Evolutionary conservation across 1,140 invertebrate species (phyloP), one percentile per base, ranked within the genome.

Genomic region (Drosophila sproati): DNA sequence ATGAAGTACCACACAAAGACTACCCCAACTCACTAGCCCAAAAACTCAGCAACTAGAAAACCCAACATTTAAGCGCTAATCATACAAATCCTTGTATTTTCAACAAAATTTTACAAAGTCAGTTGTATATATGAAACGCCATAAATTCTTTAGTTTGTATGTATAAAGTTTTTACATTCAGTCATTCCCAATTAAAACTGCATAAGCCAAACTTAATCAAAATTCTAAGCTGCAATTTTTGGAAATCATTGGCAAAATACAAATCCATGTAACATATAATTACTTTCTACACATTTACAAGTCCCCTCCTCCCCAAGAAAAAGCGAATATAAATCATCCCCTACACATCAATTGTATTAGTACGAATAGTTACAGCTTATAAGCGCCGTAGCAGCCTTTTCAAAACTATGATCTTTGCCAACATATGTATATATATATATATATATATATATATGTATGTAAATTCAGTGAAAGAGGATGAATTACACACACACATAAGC

Each of bases 61-160:
- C 64, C 56, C 77, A 85, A 87, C 82, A 82, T 79, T 87, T 86
- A 82, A 86, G 82, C 82, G 79, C 76, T 39, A 76, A 72, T 78
- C 67, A 80, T 80, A 77, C 72, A 77, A 82, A 78, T 87, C 82
- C 73, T 86, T 85, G 82, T 83, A 80, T 83, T 78, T 64, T 41
- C 60, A 82, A 64, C 47, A 35, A 43, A 43, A 60, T 50, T 69
- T 57, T 81, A 72, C 82, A 76, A 86, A 78, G 74, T 72, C 66
- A 71, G 67, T 34, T 87, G 79, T 87, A 88, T 82, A 87, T 82
- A 88, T 74, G 77, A 77, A 87, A 80, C 73, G 85, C 85, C 73
- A 87, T 78, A 57, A 89, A 87, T 73, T 80, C 75, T 74, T 77
- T 87, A 87, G 85, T 89, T 88, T 80, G 62, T 87, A 82, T 88